phyloP scores from a whole-genome alignment of 2,888 invertebrate genomes.

The Scrobipalpa atriplicella region DNA sequence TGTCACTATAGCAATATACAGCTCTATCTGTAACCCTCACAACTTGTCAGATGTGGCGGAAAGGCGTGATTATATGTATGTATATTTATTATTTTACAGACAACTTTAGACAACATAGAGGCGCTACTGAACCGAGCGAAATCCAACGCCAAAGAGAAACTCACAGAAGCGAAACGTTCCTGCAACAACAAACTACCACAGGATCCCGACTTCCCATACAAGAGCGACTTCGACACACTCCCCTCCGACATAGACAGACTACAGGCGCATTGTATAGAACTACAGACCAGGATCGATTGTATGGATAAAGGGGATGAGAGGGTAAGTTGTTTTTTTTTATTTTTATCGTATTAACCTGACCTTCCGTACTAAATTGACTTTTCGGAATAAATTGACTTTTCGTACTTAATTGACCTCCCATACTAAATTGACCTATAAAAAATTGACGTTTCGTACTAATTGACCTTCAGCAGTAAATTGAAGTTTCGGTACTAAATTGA shows the following conservation, averaged over 20 bases:
- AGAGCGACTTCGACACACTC: conserved; percentile 76
- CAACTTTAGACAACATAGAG: conserved; percentile 64
- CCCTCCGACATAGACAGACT: conserved; percentile 79
- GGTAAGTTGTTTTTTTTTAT: conserved; percentile 56
- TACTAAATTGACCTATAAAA: neutral
- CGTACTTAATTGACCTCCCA: neutral
- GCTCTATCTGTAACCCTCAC: no score
- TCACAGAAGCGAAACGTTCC: conserved; percentile 76
- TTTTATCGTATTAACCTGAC: no score
- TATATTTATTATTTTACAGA: conserved; percentile 41
- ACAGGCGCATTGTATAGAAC: conserved; percentile 76
- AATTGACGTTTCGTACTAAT: neutral
- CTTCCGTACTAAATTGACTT: neutral
- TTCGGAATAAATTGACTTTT: neutral
- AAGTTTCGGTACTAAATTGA: neutral
- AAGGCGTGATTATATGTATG: no score
- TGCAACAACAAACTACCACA: conserved; percentile 82
- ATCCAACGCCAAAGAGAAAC: conserved; percentile 73
- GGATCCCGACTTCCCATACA: conserved; percentile 81
- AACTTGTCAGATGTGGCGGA: no score
- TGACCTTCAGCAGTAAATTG: neutral
- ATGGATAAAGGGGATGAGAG: conserved; percentile 82
- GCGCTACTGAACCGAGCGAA: conserved; percentile 53
- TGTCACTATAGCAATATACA: no score
- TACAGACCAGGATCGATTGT: conserved; percentile 85